Base-by-base conservation (phyloP, 2,797 vertebrate genomes). In the Anas bahamensis region DNA sequence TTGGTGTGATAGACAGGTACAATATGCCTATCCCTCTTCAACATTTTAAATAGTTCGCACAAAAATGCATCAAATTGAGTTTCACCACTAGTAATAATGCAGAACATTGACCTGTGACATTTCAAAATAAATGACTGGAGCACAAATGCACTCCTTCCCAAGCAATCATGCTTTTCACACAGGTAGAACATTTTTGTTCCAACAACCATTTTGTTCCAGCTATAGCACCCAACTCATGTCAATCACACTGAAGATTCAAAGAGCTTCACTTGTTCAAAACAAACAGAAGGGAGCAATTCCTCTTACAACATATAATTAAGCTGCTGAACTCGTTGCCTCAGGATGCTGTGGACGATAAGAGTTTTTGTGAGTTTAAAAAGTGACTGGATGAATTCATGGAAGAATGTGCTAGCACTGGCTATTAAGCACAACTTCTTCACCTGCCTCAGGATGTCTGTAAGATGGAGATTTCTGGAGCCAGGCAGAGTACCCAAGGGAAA, bases 91-190 rank as follows among this genome's bases (percentile, higher is more conserved):
- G 82, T 92, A 90, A 83, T 92, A 94, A 95, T 48, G 86, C 92
- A 92, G 90, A 96, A 87, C 90, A 68, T 37, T 94, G 95, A 94
- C 96, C 95, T 90, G 90, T 93, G 94, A 83, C 95, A 89, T 92
- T 85, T 93, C 82, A 85, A 90, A 95, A 87, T 85, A 93, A 92
- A 87, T 69, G 82, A 89, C 0, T 0, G 84, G 75, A 74, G 84
- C 92, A 87, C 50, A 92, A 74, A 90, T 2, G 11, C 44, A 42
- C 84, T 96, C 15, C 3, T 72, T 90, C 53, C 44, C 0, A 0
- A 71, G 75, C 57, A 85, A 86, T 90, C 75, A 68, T 1, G 28
- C 61, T 92, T 95, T 95, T 92, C 89, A 74, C 65, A 87, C 46
- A 65, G 84, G 76, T 85, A 79, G 87, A 96, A 89, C 5, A 8